Evolutionary conservation across 2,797 vertebrate species (phyloP).

Genomic region (Argentina silus): DNA sequence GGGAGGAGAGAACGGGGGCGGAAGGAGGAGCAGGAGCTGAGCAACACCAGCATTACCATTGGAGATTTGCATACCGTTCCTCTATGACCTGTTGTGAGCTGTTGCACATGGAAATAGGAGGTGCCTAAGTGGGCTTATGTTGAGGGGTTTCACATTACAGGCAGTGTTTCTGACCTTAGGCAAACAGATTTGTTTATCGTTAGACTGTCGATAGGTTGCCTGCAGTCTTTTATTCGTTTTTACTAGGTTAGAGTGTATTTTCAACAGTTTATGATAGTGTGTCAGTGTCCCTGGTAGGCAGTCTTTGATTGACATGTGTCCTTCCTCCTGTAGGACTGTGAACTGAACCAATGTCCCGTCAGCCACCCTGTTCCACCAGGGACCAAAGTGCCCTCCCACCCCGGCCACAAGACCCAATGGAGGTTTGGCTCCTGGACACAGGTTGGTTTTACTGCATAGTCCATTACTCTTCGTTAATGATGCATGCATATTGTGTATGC

Average conservation of each 20-base stretch:
- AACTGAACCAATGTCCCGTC: slow-evolving; percentile 85
- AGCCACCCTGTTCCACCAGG: slow-evolving; percentile 80
- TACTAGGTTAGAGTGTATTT: too few species aligned
- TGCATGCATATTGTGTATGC: not conserved
- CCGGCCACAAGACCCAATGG: slow-evolving; percentile 90
- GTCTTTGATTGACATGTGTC: not conserved
- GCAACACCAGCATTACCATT: slow-evolving; percentile 74
- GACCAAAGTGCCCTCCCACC: slow-evolving; percentile 78
- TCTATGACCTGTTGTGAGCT: slow-evolving; percentile 80
- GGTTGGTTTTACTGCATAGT: slow-evolving; percentile 69
- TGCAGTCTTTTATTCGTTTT: too few species aligned
- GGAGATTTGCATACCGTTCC: slow-evolving; percentile 75
- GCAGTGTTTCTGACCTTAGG: not conserved
- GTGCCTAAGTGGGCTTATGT: slow-evolving; percentile 72
- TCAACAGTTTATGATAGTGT: not conserved
- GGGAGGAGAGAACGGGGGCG: slow-evolving; percentile 49
- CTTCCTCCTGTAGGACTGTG: slow-evolving; percentile 86
- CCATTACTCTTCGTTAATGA: not conserved
- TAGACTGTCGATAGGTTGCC: too few species aligned
- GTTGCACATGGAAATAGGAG: slow-evolving; percentile 60
- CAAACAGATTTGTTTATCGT: too few species aligned
- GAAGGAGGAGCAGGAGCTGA: slow-evolving; percentile 66
- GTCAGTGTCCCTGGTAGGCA: not conserved
- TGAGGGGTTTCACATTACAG: slow-evolving; percentile 71
- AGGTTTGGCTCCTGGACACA: slow-evolving; percentile 98